These are phyloP conservation scores for Sphaerophoria rueppellii DNA, from an alignment of 2,888 invertebrate species.

Conservation along the genomic window DNA sequence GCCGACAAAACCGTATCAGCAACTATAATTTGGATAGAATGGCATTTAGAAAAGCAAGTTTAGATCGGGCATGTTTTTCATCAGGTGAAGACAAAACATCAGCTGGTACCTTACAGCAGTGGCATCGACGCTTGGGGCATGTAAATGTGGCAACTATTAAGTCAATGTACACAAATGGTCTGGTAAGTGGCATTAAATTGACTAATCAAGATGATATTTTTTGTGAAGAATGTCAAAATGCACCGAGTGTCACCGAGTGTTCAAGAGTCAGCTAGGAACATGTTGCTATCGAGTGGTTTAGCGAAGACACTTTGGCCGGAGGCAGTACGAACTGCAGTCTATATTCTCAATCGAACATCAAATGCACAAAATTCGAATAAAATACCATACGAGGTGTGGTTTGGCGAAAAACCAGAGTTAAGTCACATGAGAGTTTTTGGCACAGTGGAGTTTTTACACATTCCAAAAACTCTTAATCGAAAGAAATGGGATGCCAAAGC, in stretches of 20 bases:
- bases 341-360: slow-evolving; percentile 73
- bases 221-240: background rate
- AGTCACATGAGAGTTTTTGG: background rate
- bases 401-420: slow-evolving; percentile 7
- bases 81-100: background rate
- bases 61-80: slow-evolving; percentile 8
- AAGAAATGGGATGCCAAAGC: too few relatives aligned
- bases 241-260: background rate
- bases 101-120: background rate
- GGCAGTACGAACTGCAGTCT: slow-evolving; percentile 74
- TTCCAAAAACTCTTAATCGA: background rate
- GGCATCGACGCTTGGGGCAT: too few relatives aligned
- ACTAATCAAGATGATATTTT: background rate
- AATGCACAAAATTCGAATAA: too few relatives aligned
- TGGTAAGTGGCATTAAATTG: background rate
- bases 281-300: slow-evolving; percentile 74
- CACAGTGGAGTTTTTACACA: too few relatives aligned
- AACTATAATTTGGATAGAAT: background rate
- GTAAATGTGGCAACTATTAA: slow-evolving; percentile 2
- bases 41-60: background rate
- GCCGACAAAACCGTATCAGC: background rate
- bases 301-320: slow-evolving; percentile 74
- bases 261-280: too few relatives aligned
- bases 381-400: background rate
- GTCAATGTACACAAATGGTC: background rate